A percentile compares a stretch with the other conserved stretches of the same genome.
Evolutionary conservation across 2,797 vertebrate species (phyloP).

Genomic region (Sebastes iracundus): DNA sequence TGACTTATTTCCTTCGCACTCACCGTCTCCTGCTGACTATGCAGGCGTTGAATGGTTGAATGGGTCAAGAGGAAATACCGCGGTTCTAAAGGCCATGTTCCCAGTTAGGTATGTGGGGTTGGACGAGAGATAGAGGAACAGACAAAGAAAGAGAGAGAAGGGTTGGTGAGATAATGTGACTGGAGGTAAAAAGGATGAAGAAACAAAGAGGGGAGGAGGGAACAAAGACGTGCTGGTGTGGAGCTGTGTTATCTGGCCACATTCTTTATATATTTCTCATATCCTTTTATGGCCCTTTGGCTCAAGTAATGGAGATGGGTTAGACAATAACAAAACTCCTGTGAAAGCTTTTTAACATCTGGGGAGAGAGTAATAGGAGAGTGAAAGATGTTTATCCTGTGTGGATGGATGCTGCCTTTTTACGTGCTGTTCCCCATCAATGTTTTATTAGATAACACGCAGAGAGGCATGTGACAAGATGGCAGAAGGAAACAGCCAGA

Average conservation of each 20-base stretch:
- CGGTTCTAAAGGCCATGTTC: slow-evolving; percentile 27
- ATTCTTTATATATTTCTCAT: slow-evolving; percentile 55
- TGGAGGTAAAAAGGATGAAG: slow-evolving; percentile 10
- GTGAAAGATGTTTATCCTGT: slow-evolving; percentile 13
- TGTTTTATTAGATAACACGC: slow-evolving; percentile 28
- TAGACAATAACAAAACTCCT: slow-evolving; percentile 22
- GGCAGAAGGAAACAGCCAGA: background rate
- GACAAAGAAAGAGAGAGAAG: slow-evolving; percentile 7
- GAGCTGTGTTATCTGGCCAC: slow-evolving; percentile 44
- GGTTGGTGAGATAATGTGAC: slow-evolving; percentile 23
- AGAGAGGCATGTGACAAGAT: slow-evolving; percentile 18
- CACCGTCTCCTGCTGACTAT: slow-evolving; percentile 24
- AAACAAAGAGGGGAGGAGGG: background rate
- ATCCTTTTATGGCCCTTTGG: slow-evolving; percentile 62
- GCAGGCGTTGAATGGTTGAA: slow-evolving; percentile 22
- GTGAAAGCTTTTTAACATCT: slow-evolving; percentile 41
- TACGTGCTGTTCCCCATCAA: background rate
- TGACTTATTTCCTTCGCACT: slow-evolving; percentile 31
- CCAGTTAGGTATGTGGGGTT: slow-evolving; percentile 27
- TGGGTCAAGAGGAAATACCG: slow-evolving; percentile 52
- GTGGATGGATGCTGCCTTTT: background rate
- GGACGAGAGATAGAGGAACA: background rate
- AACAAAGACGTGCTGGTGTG: slow-evolving; percentile 21
- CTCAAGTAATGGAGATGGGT: slow-evolving; percentile 20
- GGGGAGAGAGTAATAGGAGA: background rate